Evolutionary conservation across 1,140 invertebrate species (phyloP).

Genomic region (Forficula auricularia): DNA sequence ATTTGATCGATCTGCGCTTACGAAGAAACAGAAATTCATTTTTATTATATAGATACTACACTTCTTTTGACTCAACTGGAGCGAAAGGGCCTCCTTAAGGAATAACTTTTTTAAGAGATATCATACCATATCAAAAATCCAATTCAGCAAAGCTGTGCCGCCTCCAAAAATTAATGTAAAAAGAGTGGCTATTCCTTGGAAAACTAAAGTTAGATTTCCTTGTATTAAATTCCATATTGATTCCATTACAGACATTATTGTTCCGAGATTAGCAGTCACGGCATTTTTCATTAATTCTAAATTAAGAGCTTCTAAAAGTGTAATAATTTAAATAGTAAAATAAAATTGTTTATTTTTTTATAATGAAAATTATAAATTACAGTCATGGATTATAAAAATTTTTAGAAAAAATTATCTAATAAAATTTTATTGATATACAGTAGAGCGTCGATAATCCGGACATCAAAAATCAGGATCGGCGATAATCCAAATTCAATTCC

Average conservation of each 20-base stretch:
- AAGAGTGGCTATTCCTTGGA: constrained; percentile 67
- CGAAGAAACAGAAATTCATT: no score
- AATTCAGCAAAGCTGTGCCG: constrained; percentile 83
- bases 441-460: no score
- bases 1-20: no score
- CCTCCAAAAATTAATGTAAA: constrained; percentile 78
- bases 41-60: no score
- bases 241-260: constrained; percentile 70
- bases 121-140: constrained; percentile 80
- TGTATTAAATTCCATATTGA: constrained; percentile 85
- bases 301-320: constrained; percentile 55
- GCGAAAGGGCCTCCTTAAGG: no score
- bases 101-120: no score
- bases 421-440: no score
- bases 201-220: constrained; percentile 80
- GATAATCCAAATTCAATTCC: no score
- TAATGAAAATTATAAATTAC: not conserved
- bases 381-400: no score
- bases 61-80: no score
- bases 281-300: constrained; percentile 41
- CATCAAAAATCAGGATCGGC: no score
- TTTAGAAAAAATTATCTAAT: no score
- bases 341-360: constrained; percentile 6
- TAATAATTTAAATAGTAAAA: constrained; percentile 16
- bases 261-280: constrained; percentile 55